These are phyloP conservation scores for Bruchidius siliquastri DNA, from an alignment of 2,888 invertebrate species.

Conservation along the genomic window DNA sequence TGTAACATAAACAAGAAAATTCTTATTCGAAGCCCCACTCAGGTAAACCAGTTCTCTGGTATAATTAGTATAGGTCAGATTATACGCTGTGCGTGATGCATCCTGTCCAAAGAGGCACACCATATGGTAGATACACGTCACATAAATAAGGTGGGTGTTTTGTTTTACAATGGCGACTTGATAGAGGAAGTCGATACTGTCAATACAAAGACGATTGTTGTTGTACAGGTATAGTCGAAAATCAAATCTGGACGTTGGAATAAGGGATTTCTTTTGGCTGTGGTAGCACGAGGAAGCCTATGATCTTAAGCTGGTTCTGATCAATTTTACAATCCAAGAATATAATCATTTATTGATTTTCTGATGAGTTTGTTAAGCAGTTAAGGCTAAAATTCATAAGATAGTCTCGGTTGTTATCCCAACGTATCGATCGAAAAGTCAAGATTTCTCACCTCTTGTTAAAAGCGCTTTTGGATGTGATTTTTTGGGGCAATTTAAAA, in stretches of 20 bases:
- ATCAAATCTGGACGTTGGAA: neutral
- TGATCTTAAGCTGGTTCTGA: too few relatives aligned
- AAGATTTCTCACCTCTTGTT: too few relatives aligned
- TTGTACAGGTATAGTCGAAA: neutral
- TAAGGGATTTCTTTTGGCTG: too few relatives aligned
- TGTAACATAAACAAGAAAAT: neutral
- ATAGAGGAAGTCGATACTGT: neutral
- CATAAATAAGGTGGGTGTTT: neutral
- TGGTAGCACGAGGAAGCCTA: too few relatives aligned
- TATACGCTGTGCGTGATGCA: neutral
- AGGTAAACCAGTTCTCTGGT: neutral
- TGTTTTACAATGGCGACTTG: neutral
- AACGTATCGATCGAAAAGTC: too few relatives aligned
- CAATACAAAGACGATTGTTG: neutral
- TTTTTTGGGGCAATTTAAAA: too few relatives aligned
- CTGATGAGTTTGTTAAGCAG: too few relatives aligned
- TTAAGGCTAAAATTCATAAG: too few relatives aligned
- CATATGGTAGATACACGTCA: neutral
- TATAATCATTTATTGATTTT: too few relatives aligned
- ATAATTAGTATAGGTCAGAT: neutral
- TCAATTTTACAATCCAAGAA: too few relatives aligned
- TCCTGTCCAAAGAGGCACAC: neutral
- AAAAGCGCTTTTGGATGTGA: too few relatives aligned
- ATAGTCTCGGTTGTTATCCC: too few relatives aligned
- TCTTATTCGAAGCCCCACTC: neutral